Evolutionary conservation across 1,140 invertebrate genomes (phyloP).

Genomic region (Penaeus vannamei): DNA sequence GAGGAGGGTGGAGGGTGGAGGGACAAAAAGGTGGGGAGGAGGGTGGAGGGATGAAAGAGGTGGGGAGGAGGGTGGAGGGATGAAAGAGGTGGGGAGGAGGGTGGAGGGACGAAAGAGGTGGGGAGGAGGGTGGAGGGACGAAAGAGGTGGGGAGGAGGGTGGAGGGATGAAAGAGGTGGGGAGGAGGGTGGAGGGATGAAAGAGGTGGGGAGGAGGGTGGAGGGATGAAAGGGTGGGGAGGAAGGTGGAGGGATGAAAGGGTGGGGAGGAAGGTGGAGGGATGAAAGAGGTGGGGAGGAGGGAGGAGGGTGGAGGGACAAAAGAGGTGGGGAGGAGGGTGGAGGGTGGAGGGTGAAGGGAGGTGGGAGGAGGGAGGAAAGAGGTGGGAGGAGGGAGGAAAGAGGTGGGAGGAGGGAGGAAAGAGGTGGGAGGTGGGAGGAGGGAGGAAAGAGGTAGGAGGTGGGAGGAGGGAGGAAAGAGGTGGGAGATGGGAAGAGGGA

Average conservation of each 20-base stretch:
- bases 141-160: neutral
- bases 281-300: too few relatives aligned
- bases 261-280: too few relatives aligned
- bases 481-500: neutral
- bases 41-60: neutral
- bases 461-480: neutral
- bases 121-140: neutral
- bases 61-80: neutral
- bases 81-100: constrained; percentile 9
- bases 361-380: neutral
- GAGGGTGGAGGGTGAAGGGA: neutral
- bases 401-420: neutral
- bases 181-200: neutral
- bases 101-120: neutral
- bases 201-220: neutral
- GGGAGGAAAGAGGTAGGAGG: neutral
- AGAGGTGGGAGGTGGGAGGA: neutral
- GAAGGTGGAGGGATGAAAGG: too few relatives aligned
- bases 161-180: neutral
- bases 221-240: neutral
- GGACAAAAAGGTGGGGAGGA: neutral
- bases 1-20: neutral
- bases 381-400: neutral
- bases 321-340: neutral
- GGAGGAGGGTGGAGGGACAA: neutral